Evolutionary conservation across 2,797 vertebrate genomes (phyloP), one percentile per base, ranked within the genome.

Genomic region (Myotis pilosus): DNA sequence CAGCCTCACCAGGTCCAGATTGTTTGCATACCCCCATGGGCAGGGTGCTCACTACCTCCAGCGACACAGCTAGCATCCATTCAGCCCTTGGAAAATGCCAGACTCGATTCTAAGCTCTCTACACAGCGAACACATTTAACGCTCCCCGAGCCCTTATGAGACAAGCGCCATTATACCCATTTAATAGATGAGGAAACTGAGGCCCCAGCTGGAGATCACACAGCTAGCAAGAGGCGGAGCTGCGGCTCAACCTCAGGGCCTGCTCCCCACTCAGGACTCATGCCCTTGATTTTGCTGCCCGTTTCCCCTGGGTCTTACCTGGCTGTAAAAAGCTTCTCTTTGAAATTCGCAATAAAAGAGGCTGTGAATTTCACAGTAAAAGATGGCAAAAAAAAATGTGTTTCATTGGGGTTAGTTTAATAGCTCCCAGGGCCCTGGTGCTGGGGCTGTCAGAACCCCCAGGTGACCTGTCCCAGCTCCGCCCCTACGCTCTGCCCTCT

Each of bases 1-100:
- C 15, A 2, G 4, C 11, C 0, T 41, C 57, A 5, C 44, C 8
- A 17, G 51, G 19, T 5, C 64, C 2, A 6, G 2, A 0, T 72
- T 12, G 25, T 28, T 19, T 2, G 8, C 36, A 25, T 7, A 19
- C 5, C 64, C n/a, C 23, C 0, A 4, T 0, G 4, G 57, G 30
- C 57, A 10, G 44, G 28, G 25, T 11, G 30, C 44, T 11, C 64
- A 5, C 79, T 6, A 4, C 75, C 76, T 57, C 15, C 55, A 33
- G 66, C 0, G 17, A 13, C 28, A 30, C 33, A 23, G 57, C 13
- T 11, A 20, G 4, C 6, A 3, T 8, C 3, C 11, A 44, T 5
- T 3, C 72, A 33, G 64, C 19, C n/a, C 53, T 38, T 33, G 23
- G 78, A 62, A 80, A 30, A 71, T 6, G 11, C n/a, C 41, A 60